Conservation (phyloP, 2,113 vertebrate species). For the Xenotilapia longispinis region DNA sequence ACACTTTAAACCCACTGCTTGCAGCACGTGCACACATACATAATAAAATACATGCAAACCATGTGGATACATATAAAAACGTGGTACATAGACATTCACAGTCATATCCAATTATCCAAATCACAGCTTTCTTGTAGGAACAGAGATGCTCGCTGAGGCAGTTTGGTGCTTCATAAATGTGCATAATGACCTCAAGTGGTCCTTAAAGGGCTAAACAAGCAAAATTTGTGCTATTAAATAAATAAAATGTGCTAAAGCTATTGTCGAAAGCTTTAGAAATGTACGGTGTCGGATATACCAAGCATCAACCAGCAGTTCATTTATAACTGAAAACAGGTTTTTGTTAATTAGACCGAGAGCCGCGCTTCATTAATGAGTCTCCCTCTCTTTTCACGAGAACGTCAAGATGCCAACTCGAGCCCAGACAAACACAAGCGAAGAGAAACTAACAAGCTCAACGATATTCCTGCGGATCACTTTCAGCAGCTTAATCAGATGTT, state of each 20-base stretch:
- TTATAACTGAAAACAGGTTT: not conserved
- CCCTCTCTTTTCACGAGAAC: not conserved
- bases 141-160: not conserved
- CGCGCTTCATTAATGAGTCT: not conserved
- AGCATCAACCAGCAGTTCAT: not conserved
- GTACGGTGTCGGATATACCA: not conserved
- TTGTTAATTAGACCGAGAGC: not conserved
- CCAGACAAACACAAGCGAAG: not conserved
- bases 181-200: not conserved
- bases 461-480: not conserved
- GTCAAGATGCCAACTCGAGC: not conserved
- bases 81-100: not conserved
- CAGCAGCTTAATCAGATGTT: not conserved
- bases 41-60: not conserved
- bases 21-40: not conserved
- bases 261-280: not conserved
- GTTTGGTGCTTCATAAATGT: not conserved
- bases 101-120: not conserved
- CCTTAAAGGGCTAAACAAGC: not conserved
- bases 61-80: not conserved
- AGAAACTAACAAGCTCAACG: not conserved
- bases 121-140: not conserved
- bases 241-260: not conserved
- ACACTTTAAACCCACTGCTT: not conserved
- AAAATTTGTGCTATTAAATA: not conserved